A percentile compares a stretch with the other conserved stretches of the same genome.
Evolutionary conservation across 2,888 invertebrate species (phyloP).

Genomic region (Drosophila anceps): DNA sequence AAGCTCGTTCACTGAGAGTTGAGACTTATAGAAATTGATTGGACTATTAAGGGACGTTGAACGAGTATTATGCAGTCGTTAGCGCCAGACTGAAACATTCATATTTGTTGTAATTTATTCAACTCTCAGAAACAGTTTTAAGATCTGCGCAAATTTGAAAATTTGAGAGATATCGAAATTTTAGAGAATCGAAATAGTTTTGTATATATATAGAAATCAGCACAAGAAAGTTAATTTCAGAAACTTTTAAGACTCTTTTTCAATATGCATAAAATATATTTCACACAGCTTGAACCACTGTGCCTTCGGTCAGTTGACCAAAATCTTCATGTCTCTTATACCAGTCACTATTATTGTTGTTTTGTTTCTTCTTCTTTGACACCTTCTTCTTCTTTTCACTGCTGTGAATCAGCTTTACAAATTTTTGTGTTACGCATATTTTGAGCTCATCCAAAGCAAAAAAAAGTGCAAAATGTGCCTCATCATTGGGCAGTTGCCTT

Average conservation of each 20-base stretch:
- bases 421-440: constrained; percentile 47
- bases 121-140: too few species aligned
- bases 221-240: too few species aligned
- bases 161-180: too few species aligned
- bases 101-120: too few species aligned
- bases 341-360: constrained; percentile 14
- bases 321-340: constrained; percentile 28
- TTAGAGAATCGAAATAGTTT: too few species aligned
- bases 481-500: constrained; percentile 42
- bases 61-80: too few species aligned
- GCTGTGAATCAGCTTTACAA: constrained; percentile 1
- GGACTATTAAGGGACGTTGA: too few species aligned
- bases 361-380: constrained; percentile 8
- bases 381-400: background rate
- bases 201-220: too few species aligned
- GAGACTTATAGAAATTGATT: too few species aligned
- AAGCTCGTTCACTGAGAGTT: too few species aligned
- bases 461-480: constrained; percentile 20
- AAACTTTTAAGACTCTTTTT: background rate
- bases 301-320: constrained; percentile 26
- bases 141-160: too few species aligned
- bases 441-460: constrained; percentile 34
- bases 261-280: background rate
- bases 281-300: constrained; percentile 21
- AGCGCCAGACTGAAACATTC: too few species aligned